A percentile compares a stretch with the other conserved stretches of the same genome.
Evolutionary conservation across 2,113 vertebrate genomes (phyloP).

Genomic region (Regulus satrapa): DNA sequence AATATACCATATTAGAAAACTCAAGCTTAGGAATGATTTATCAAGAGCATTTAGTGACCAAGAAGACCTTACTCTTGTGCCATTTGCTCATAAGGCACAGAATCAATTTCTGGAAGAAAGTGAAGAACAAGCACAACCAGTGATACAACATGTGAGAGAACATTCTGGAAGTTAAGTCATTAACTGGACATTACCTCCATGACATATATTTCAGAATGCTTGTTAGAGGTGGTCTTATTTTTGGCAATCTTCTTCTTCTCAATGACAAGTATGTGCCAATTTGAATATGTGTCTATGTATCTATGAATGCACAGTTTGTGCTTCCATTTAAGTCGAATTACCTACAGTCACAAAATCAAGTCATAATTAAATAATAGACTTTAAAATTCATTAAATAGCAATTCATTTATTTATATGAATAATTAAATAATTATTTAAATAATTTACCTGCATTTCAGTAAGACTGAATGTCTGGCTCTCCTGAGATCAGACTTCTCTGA

Average conservation of each 20-base stretch:
- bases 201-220: neutral
- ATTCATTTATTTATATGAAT: neutral
- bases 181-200: neutral
- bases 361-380: neutral
- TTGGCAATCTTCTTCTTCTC: neutral
- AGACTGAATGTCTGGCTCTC: neutral
- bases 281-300: neutral
- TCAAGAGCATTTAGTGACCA: neutral
- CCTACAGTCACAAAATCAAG: neutral
- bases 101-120: neutral
- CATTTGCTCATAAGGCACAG: neutral
- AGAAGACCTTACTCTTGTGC: neutral
- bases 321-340: neutral
- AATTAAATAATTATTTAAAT: too few relatives aligned
- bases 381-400: neutral
- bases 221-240: neutral
- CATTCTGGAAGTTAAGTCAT: neutral
- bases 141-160: neutral
- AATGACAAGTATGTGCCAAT: neutral
- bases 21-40: neutral
- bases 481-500: neutral
- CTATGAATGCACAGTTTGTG: rapidly evolving
- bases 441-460: neutral
- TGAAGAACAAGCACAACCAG: neutral
- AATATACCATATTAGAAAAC: neutral